Evolutionary conservation across 2,113 vertebrate species (phyloP), one percentile per base, ranked within the genome.

Genomic region (Catharus fuscescens): DNA sequence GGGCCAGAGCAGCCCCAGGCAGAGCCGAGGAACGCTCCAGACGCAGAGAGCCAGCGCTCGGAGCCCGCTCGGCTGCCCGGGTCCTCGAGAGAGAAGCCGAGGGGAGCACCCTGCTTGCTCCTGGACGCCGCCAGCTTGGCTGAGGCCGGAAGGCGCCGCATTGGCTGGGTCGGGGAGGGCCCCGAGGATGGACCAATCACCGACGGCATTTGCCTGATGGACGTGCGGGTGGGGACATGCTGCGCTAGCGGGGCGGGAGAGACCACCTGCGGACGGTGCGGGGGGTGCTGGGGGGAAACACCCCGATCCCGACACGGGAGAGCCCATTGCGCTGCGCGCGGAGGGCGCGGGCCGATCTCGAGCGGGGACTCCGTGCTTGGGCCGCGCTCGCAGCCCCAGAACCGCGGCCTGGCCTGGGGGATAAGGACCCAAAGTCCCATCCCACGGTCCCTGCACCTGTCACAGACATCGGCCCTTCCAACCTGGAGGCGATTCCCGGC

Each of bases 71-170:
- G 12, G 9, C n/a, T 32, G 5, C 24, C 44, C 8, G 8, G 16
- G 3, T 2, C 31, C 5, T 4, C 25, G 24, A 26, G 12, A 19
- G 6, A 31, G 2, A 2, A 34, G 8, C 9, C 24, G 1, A 18
- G 2, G 2, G 2, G 0, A 4, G 1, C 29, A 16, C 2, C 4
- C 5, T 0, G 2, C 9, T 6, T 3, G 2, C 1, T 14, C 3
- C 10, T 1, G 17, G 10, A 7, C 14, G 10, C 52, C 17, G 17
- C 64, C 42, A 67, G 26, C 2, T 26, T 17, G 8, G n/a, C 28
- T 19, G 1, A 2, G 12, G 26, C 7, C 21, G 4, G 8, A 3
- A 1, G 4, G 8, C 2, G 9, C n/a, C 12, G 12, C 70, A 48
- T 65, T 85, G 60, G 42, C 34, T 38, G 19, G 16, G 9, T 24